A percentile compares a stretch with the other conserved stretches of the same genome.
These are phyloP conservation scores for Sardina pilchardus DNA, from an alignment of 2,113 vertebrate genomes.

Conservation along the genomic window DNA sequence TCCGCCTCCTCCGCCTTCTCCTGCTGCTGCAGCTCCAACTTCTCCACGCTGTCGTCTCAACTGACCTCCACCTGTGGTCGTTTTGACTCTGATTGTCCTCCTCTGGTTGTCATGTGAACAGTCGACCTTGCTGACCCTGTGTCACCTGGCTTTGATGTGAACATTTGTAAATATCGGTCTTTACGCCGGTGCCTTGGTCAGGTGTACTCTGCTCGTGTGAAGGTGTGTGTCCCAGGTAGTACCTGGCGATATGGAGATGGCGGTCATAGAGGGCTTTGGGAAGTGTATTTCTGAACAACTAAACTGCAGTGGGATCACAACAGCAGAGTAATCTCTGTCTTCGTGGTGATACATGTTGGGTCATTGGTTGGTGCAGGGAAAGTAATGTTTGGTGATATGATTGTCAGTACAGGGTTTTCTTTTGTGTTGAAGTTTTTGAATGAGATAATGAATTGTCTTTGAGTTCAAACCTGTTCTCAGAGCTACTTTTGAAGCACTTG, in stretches of 20 bases:
- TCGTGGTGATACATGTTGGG: not conserved
- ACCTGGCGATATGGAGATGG: not conserved
- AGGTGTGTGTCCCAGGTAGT: not conserved
- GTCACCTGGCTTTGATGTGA: not conserved
- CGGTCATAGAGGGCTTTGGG: not conserved
- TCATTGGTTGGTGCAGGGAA: not conserved
- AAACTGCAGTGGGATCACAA: not conserved
- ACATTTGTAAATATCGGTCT: constrained; percentile 17
- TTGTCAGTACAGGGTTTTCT: not conserved
- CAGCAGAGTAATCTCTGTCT: not conserved
- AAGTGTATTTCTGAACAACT: not conserved
- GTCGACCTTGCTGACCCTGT: constrained; percentile 13
- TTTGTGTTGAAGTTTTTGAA: not conserved
- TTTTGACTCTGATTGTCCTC: constrained; percentile 18
- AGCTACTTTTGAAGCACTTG: not conserved
- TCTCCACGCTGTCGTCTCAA: constrained; percentile 3
- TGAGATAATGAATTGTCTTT: not conserved
- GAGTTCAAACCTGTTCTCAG: not conserved
- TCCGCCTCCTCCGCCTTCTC: too few relatives aligned
- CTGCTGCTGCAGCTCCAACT: constrained; percentile 15
- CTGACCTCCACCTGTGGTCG: not conserved
- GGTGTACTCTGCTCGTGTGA: not conserved
- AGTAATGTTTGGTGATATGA: not conserved
- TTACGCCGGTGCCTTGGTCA: not conserved
- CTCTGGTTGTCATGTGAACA: not conserved